Evolutionary conservation across 1,140 invertebrate species (phyloP), one percentile per base, ranked within the genome.

Genomic region (Bathynomus jamesi): DNA sequence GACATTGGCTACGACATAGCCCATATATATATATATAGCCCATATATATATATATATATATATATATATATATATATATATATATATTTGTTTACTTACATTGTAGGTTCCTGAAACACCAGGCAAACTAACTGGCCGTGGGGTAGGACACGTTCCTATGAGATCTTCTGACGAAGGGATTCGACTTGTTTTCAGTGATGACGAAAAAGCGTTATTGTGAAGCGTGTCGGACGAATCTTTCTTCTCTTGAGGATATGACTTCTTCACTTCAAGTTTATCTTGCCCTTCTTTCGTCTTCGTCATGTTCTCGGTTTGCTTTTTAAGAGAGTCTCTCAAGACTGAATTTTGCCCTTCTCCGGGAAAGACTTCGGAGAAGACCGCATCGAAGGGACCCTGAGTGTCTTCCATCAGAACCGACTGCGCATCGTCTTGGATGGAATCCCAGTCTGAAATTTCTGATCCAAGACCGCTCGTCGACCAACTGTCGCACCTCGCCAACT

Each of bases 381-480:
- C 76, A 63, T 77, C 72, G 30, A 72, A 77, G 40, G 76, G 76
- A 11, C 76, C 76, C 29, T 72, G 72, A 17, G 76, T 60, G 28
- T 77, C 76, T 28, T 77, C 76, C 40, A 63, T 68, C 28, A 67
- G 62, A 4, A 63, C 70, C 3, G 76, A 74, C 28, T 72, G 70
- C 21, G 60, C 70, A 60, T 74, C 75, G n/a, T 77, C 77, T 10
- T 74, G 72, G 17, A 73, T 65, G 62, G 79, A 73, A 64, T 80
- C 80, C 46, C 76, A 74, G 66, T 82, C 81, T 8, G 80, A 81
- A 28, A 81, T 78, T 72, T 82, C 81, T 28, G 80, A 82, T 13
- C 81, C 81, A 29, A 82, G 73, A 4, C 81, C 81, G 75, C 79
- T 81, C 28, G 81, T 82, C 24, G 79, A 81, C n/a, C 80, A 79